Evolutionary conservation across 2,888 invertebrate species (phyloP).

Genomic region (Drosophila kambysellisi): DNA sequence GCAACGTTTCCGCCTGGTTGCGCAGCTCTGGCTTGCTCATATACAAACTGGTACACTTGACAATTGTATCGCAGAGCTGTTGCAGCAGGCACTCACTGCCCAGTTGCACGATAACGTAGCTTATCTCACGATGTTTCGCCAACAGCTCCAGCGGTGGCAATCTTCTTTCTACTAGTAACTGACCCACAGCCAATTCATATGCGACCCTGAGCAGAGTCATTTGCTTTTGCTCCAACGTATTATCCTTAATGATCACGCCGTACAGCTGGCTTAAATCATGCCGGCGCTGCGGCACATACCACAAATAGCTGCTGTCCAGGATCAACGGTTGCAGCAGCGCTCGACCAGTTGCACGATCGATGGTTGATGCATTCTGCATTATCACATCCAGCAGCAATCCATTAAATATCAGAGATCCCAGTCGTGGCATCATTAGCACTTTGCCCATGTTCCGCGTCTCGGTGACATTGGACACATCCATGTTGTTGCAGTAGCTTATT

Average conservation of each 20-base stretch:
- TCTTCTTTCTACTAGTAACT: conserved; percentile 13
- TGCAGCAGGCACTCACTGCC: conserved; percentile 73
- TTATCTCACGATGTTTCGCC: conserved; percentile 35
- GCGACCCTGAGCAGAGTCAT: conserved; percentile 31
- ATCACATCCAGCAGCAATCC: conserved; percentile 65
- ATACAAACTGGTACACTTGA: conserved; percentile 64
- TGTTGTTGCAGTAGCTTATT: conserved; percentile 31
- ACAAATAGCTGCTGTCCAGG: conserved; percentile 60
- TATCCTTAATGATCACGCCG: background rate
- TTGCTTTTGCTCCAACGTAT: conserved; percentile 25
- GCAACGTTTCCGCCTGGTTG: conserved; percentile 65
- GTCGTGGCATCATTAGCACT: conserved; percentile 64
- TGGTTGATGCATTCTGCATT: conserved; percentile 15
- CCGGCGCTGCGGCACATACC: conserved; percentile 41
- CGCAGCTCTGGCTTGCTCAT: conserved; percentile 54
- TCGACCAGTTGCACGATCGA: background rate
- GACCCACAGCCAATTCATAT: conserved; percentile 42
- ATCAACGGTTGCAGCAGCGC: conserved; percentile 46
- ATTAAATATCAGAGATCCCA: conserved; percentile 70
- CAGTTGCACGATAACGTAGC: conserved; percentile 70
- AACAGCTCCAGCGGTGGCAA: conserved; percentile 34
- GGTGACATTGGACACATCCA: background rate
- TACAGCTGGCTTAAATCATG: conserved; percentile 11
- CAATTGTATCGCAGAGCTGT: conserved; percentile 67
- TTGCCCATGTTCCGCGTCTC: conserved; percentile 9